Percentiles rank a stretch among this genome's conserved stretches.
Conservation (phyloP, 2,888 invertebrate genomes). For the Lamellibrachia columna region DNA sequence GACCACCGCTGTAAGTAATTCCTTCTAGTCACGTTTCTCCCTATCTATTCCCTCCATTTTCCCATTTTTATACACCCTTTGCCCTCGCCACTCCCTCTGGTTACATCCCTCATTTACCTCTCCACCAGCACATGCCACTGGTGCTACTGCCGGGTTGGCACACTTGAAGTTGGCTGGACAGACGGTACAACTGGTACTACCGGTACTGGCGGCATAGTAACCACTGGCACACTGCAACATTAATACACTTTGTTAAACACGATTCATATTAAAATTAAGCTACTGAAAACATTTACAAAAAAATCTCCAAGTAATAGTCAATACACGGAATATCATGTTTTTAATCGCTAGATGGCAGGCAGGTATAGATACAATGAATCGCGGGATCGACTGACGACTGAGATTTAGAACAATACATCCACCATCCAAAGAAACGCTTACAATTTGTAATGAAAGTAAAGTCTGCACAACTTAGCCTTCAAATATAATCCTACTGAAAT, state of each 20-base stretch:
- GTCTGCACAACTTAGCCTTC: no score
- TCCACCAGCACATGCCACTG: conserved; percentile 49
- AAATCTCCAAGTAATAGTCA: neutral
- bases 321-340: neutral
- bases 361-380: no score
- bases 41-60: neutral
- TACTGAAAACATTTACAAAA: neutral
- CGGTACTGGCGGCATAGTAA: conserved; percentile 47
- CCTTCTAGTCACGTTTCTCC: neutral
- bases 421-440: no score
- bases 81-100: neutral
- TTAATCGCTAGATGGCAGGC: no score
- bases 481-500: no score
- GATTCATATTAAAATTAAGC: neutral
- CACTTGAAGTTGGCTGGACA: conserved; percentile 55
- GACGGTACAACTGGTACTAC: conserved; percentile 44
- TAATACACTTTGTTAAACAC: neutral
- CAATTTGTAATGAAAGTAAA: no score
- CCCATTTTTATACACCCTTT: neutral
- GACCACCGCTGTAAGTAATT: no score
- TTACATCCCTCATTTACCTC: conserved; percentile 44
- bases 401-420: no score
- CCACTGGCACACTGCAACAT: conserved; percentile 44
- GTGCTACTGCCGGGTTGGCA: conserved; percentile 48
- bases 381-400: no score